phyloP scores from a whole-genome alignment of 2,888 invertebrate species.

The Cosmorhoe ocellata region DNA sequence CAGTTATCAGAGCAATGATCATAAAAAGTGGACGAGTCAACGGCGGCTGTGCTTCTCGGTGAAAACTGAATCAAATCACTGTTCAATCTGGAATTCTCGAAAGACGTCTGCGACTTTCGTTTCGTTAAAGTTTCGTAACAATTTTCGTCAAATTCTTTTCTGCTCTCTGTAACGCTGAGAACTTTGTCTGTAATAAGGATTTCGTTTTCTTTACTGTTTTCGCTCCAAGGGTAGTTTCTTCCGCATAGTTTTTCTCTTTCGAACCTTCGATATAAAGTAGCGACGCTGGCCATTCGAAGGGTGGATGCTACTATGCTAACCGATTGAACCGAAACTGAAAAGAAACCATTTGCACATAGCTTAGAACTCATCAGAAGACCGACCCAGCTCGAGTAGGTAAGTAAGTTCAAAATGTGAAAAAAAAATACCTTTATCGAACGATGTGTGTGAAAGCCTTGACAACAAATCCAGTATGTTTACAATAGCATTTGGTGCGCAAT shows the following conservation, averaged over 20 bases:
- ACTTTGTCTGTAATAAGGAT: slow-evolving; percentile 35
- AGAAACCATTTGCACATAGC: neutral
- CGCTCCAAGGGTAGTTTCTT: slow-evolving; percentile 87
- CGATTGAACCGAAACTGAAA: slow-evolving; percentile 85
- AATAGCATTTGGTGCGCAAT: slow-evolving; percentile 88
- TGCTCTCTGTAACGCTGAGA: slow-evolving; percentile 29
- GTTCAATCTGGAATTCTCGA: slow-evolving; percentile 39
- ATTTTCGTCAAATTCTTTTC: slow-evolving; percentile 35
- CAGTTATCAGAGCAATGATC: slow-evolving; percentile 50
- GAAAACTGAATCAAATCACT: slow-evolving; percentile 73
- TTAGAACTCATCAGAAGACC: no score
- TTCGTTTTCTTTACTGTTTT: slow-evolving; percentile 49
- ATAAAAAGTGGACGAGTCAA: slow-evolving; percentile 44
- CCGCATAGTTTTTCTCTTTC: slow-evolving; percentile 89
- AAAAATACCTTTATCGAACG: slow-evolving; percentile 86
- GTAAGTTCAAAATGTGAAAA: no score
- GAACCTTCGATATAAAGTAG: slow-evolving; percentile 88
- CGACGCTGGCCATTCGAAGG: slow-evolving; percentile 86
- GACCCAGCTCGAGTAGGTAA: no score
- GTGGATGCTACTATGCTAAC: slow-evolving; percentile 86
- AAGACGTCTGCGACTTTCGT: slow-evolving; percentile 41
- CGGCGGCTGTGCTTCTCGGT: slow-evolving; percentile 46
- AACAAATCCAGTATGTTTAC: slow-evolving; percentile 81
- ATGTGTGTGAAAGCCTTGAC: slow-evolving; percentile 79
- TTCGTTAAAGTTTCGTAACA: slow-evolving; percentile 57